Evolutionary conservation across 2,888 invertebrate species (phyloP), one percentile per base, ranked within the genome.

Genomic region (Slavum lentiscoides): DNA sequence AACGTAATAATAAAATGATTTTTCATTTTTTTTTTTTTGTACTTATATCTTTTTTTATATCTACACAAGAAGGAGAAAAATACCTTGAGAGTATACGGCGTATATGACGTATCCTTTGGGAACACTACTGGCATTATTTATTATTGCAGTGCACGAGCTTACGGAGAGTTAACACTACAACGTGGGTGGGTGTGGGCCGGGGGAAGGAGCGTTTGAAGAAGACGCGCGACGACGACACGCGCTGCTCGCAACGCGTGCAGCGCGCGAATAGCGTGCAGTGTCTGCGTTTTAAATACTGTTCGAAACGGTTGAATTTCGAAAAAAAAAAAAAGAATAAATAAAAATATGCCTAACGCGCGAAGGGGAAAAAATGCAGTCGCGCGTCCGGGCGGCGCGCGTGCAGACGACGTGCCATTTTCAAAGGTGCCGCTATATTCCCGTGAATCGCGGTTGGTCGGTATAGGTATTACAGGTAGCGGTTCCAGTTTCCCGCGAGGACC

Each of bases 341-440:
- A 68, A 59, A 59, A 37, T 59, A 76, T 15, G 66, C 7, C n/a
- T n/a, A n/a, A 37, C 17, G 39, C 39, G 23, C 43, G 76, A 58
- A 76, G 68, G 61, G 61, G 59, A 76, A 68, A 76, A 75, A 69
- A 80, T 70, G 77, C 69, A 80, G 69, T 80, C 61, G 30, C 61
- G 30, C 30, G 69, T 72, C 64, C 77, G 62, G 55, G 53, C 70
- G 39, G 77, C 30, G 30, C 76, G 59, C 58, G 69, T 53, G 77
- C 64, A 80, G 70, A 80, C 77, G 70, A 80, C 77, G 21, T 80
- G 69, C 76, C 61, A 77, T 69, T 77, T 69, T 77, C 69, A 80
- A 80, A 80, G 77, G 77, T 80, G 77, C 77, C 77, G 77, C 77
- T 80, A 70, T 80, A 70, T 80, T 80, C 69, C 77, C 64, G 77